A percentile compares a stretch with the other conserved stretches of the same genome.
These are phyloP conservation scores for Formicarius rufipectus DNA, from an alignment of 2,113 vertebrate species.

Conservation along the genomic window DNA sequence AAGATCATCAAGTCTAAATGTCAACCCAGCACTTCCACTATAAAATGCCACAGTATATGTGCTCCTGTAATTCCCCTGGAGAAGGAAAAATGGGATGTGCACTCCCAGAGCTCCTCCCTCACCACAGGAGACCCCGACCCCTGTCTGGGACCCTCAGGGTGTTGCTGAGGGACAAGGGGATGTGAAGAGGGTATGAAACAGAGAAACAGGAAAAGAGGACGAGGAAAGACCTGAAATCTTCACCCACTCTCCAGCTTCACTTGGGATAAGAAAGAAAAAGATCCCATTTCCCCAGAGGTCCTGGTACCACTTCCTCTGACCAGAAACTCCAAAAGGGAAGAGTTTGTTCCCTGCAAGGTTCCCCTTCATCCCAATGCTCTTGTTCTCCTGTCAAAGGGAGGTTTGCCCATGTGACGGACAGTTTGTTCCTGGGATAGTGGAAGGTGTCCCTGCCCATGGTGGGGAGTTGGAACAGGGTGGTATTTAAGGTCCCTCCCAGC, in stretches of 20 bases:
- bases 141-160: rapidly evolving
- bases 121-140: background rate
- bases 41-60: background rate
- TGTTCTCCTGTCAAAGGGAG: background rate
- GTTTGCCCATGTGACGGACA: rapidly evolving
- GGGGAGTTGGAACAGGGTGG: too few relatives aligned
- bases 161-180: background rate
- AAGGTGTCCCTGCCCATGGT: too few relatives aligned
- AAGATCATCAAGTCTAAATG: background rate
- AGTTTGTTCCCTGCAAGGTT: background rate
- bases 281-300: rapidly evolving
- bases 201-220: background rate
- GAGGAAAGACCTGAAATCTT: background rate
- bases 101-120: background rate
- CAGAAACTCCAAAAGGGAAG: background rate
- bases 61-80: background rate
- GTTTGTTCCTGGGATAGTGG: too few relatives aligned
- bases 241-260: background rate
- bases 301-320: background rate
- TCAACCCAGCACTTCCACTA: background rate
- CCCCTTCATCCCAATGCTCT: background rate
- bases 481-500: too few relatives aligned
- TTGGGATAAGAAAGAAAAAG: background rate
- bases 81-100: rapidly evolving
- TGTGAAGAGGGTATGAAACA: background rate